These are phyloP conservation scores for Hepsetus odoe DNA, from an alignment of 2,113 vertebrate genomes.

Conservation along the genomic window DNA sequence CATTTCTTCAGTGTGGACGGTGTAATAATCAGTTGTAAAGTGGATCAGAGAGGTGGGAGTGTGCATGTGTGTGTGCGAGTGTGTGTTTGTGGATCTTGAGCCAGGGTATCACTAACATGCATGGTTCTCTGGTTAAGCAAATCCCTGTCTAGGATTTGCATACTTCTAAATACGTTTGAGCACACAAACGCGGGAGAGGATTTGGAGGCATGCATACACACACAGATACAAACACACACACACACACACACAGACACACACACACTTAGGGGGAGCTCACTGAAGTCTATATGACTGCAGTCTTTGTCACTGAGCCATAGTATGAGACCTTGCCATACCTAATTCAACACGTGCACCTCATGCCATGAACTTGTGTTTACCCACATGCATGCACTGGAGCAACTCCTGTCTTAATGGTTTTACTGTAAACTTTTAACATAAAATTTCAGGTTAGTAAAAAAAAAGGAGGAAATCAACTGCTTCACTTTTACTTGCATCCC, in stretches of 20 bases:
- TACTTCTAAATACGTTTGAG: conserved; percentile 60
- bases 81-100: conserved; percentile 66
- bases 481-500: no score
- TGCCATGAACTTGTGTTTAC: conserved; percentile 17
- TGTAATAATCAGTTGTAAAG: conserved; percentile 68
- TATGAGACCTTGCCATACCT: conserved; percentile 23
- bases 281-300: background rate
- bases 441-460: no score
- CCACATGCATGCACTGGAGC: background rate
- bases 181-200: conserved; percentile 39
- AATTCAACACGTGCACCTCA: conserved; percentile 25
- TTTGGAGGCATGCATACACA: conserved; percentile 39
- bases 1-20: conserved; percentile 61
- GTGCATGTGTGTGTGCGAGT: conserved; percentile 4
- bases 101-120: conserved; percentile 77
- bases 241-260: conserved; percentile 10
- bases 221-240: conserved; percentile 20
- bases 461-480: no score
- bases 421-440: no score
- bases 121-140: conserved; percentile 68
- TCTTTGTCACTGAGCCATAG: conserved; percentile 18
- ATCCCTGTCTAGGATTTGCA: conserved; percentile 74
- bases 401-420: no score
- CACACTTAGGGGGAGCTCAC: conserved; percentile 9
- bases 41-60: conserved; percentile 74